Evolutionary conservation across 2,888 invertebrate genomes (phyloP), one percentile per base, ranked within the genome.

Genomic region (Rhagonycha lutea): DNA sequence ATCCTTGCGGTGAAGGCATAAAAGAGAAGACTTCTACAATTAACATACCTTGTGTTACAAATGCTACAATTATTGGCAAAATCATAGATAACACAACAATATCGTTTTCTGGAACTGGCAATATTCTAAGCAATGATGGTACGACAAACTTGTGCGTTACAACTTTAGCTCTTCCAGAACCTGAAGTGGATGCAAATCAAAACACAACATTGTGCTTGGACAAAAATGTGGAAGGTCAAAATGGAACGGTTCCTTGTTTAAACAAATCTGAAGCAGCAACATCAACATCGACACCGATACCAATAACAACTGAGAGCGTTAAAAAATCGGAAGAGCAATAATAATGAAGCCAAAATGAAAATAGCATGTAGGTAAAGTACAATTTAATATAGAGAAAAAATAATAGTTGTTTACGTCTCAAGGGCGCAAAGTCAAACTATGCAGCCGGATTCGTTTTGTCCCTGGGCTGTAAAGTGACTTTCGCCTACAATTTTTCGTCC

Each of bases 11-110:
- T 4, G 70, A 72, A 81, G 83, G 83, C 0, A 68, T 78, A 4
- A 76, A 81, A 61, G 82, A 81, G 72, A 79, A 78, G 7, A 83
- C 83, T 63, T 29, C 71, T 24, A 79, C 80, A 4, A 82, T 85
- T 11, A 83, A 80, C 70, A 73, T 86, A 28, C 87, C 87, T 7
- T 87, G 87, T 78, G 82, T 86, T 61, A 84, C 85, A 0, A 87
- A 86, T 79, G 80, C 86, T 18, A 86, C 85, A 5, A 80, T 86
- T 63, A 82, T 81, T 67, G 84, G 85, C 3, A 83, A 85, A 76
- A 76, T 85, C 14, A 62, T 63, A 11, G 72, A 69, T 60, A 62
- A 70, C 14, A n/a, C 68, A 10, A 61, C 72, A 23, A 61, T 72
- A 23, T 8, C 75, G 3, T 62, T 75, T 60, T 63, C 14, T n/a